These are phyloP conservation scores for Phocoena sinus DNA, from an alignment of 2,113 vertebrate species.

Conservation along the genomic window DNA sequence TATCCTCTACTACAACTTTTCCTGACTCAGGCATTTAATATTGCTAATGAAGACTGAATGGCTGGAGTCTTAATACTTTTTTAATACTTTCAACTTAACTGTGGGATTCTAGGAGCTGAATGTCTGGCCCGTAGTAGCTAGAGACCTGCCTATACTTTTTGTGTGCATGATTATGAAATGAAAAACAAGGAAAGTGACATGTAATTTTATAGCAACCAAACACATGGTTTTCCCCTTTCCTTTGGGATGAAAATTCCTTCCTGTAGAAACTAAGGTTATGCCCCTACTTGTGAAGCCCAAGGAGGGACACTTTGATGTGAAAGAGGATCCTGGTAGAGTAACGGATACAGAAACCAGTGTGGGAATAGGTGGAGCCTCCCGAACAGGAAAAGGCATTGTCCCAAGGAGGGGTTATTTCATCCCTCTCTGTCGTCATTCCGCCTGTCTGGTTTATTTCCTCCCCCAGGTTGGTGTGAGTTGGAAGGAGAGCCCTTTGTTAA, in stretches of 20 bases:
- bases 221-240: constrained; percentile 74
- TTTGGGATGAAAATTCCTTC: constrained; percentile 80
- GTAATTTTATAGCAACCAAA: constrained; percentile 74
- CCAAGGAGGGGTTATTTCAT: constrained; percentile 70
- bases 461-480: constrained; percentile 60
- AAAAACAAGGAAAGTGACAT: constrained; percentile 65
- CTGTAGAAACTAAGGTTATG: constrained; percentile 80
- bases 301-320: constrained; percentile 83
- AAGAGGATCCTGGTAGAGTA: constrained; percentile 76
- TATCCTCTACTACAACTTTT: neutral
- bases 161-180: neutral
- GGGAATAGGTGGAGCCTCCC: constrained; percentile 82
- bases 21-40: neutral
- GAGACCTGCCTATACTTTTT: neutral
- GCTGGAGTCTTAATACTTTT: neutral
- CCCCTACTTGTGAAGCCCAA: constrained; percentile 75
- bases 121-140: neutral
- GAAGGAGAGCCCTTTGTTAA: constrained; percentile 68
- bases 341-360: constrained; percentile 80
- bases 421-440: constrained; percentile 74
- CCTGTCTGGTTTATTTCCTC: constrained; percentile 84
- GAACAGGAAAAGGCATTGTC: constrained; percentile 85
- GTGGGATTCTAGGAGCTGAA: neutral
- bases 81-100: neutral
- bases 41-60: neutral